Percentiles rank a stretch among this genome's conserved stretches.
phyloP scores from a whole-genome alignment of 2,113 vertebrate genomes.

The Bos indicus region DNA sequence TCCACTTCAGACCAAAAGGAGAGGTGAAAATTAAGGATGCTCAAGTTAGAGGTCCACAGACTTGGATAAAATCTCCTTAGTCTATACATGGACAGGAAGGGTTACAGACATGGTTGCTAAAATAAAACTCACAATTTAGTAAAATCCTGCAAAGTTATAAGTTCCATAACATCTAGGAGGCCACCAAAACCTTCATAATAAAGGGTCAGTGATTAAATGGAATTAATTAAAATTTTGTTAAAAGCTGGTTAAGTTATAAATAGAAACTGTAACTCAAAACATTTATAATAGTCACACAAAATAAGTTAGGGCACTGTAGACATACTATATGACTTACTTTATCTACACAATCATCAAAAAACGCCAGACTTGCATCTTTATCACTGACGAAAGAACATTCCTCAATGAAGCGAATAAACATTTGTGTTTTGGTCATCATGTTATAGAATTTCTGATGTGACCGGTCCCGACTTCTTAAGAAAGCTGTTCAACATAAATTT shows the following conservation, averaged over 20 bases:
- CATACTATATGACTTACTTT: slow-evolving; percentile 86
- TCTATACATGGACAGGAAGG: neutral
- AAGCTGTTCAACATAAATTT: slow-evolving; percentile 81
- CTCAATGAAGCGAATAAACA: slow-evolving; percentile 99
- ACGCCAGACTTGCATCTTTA: slow-evolving; percentile 96
- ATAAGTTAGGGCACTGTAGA: neutral
- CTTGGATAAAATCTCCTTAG: neutral
- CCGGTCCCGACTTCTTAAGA: slow-evolving; percentile 96
- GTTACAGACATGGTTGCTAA: neutral
- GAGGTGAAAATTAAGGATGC: neutral
- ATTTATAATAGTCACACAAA: slow-evolving; percentile 39
- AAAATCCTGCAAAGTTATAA: neutral
- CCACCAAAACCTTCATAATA: neutral
- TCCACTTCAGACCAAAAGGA: neutral
- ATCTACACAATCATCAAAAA: slow-evolving; percentile 99
- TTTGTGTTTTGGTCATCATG: slow-evolving; percentile 98
- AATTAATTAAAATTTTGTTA: slow-evolving; percentile 36
- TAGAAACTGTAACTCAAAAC: slow-evolving; percentile 37
- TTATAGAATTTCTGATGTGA: slow-evolving; percentile 99
- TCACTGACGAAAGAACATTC: slow-evolving; percentile 99
- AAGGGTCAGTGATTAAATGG: slow-evolving; percentile 1
- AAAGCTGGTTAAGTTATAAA: slow-evolving; percentile 11
- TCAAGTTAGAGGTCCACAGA: neutral
- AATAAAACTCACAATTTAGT: neutral
- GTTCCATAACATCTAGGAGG: neutral